Conservation (phyloP, 1,140 invertebrate genomes). For the Drosophila nasuta region DNA sequence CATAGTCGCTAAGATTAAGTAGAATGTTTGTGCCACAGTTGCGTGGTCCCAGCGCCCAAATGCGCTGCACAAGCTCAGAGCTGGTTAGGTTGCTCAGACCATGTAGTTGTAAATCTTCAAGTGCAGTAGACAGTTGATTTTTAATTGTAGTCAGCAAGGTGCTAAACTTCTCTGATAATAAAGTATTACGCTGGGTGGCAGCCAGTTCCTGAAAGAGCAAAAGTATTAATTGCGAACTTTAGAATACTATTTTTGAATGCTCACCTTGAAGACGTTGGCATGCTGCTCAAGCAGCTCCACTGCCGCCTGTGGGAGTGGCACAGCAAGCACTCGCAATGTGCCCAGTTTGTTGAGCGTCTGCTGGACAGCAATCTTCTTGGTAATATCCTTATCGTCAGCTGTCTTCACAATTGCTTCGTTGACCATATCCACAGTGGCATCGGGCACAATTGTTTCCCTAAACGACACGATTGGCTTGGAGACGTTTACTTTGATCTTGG, state of each 20-base stretch:
- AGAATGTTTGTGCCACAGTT: constrained; percentile 95
- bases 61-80: constrained; percentile 87
- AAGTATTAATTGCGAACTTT: not conserved
- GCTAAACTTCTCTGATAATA: constrained; percentile 71
- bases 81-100: constrained; percentile 38
- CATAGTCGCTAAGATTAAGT: constrained; percentile 89
- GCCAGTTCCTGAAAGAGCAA: constrained; percentile 54
- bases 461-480: constrained; percentile 98
- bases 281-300: constrained; percentile 88
- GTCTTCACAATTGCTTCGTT: constrained; percentile 92
- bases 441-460: constrained; percentile 95
- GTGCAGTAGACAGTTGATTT: constrained; percentile 87
- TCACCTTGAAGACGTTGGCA: constrained; percentile 86
- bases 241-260: fast-evolving
- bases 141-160: constrained; percentile 86
- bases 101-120: constrained; percentile 83
- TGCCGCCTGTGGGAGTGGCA: constrained; percentile 91
- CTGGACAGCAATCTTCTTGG: constrained; percentile 87
- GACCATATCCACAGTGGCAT: constrained; percentile 94
- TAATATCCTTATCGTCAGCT: constrained; percentile 86
- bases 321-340: constrained; percentile 91
- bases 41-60: constrained; percentile 96
- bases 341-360: constrained; percentile 90
- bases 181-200: constrained; percentile 46
- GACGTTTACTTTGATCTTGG: constrained; percentile 94